Evolutionary conservation across 1,140 invertebrate genomes (phyloP).

Genomic region (Doryteuthis pealeii): DNA sequence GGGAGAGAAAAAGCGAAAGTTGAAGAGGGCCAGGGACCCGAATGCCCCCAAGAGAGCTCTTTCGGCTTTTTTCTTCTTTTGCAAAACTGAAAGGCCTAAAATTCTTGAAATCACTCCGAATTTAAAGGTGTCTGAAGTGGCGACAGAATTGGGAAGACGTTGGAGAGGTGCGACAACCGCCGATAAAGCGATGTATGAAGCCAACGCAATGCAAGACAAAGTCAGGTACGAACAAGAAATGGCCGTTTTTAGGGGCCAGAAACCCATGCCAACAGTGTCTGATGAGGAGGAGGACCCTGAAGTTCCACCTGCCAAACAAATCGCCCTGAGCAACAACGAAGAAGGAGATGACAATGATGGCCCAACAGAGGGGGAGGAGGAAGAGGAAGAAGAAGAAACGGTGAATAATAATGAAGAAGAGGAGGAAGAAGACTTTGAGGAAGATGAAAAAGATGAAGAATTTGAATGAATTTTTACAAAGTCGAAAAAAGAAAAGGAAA

Average conservation of each 20-base stretch:
- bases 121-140: slow-evolving; percentile 94
- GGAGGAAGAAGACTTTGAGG: background rate
- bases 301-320: too few species aligned
- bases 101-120: slow-evolving; percentile 93
- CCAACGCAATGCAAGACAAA: slow-evolving; percentile 90
- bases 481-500: too few species aligned
- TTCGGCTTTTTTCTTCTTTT: slow-evolving; percentile 99
- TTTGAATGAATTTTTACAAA: too few species aligned
- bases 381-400: too few species aligned
- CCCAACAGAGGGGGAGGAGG: too few species aligned
- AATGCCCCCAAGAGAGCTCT: slow-evolving; percentile 98
- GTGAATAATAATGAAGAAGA: too few species aligned
- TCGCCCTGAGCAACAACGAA: too few species aligned
- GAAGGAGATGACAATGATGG: too few species aligned
- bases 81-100: slow-evolving; percentile 93
- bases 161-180: slow-evolving; percentile 88
- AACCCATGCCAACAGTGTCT: too few species aligned
- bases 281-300: too few species aligned
- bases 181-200: slow-evolving; percentile 86
- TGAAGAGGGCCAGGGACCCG: slow-evolving; percentile 93
- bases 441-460: background rate
- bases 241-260: too few species aligned
- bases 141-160: slow-evolving; percentile 93
- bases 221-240: slow-evolving; percentile 79
- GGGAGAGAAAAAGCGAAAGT: slow-evolving; percentile 75